A percentile compares a stretch with the other conserved stretches of the same genome.
phyloP scores from a whole-genome alignment of 2,888 invertebrate genomes.

The Allolobophora icterica region DNA sequence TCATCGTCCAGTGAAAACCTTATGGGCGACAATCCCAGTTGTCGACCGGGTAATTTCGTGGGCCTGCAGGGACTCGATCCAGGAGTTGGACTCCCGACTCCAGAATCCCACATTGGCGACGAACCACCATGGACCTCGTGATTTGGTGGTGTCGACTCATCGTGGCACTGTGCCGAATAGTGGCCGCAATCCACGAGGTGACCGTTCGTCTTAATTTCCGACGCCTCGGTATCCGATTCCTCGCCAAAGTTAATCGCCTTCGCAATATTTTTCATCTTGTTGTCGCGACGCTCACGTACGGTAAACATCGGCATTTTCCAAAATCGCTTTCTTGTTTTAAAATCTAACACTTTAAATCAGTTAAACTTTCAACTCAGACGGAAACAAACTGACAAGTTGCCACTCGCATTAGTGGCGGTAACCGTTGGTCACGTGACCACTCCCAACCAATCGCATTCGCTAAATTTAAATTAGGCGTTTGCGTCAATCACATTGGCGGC shows the following conservation, averaged over 20 bases:
- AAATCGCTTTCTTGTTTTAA: background rate
- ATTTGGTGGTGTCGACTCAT: background rate
- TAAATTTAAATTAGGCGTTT: background rate
- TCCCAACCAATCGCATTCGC: background rate
- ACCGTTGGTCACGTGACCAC: slow-evolving; percentile 5
- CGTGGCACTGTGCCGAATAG: background rate
- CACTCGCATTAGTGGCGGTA: background rate
- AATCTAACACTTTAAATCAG: background rate
- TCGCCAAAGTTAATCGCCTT: slow-evolving; percentile 12
- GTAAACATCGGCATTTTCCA: slow-evolving; percentile 26
- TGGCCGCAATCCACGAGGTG: background rate
- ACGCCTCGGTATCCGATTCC: background rate
- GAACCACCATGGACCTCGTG: slow-evolving; percentile 17
- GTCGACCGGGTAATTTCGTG: background rate
- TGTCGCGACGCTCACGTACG: background rate
- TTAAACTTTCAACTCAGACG: background rate
- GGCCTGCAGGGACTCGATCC: slow-evolving; percentile 35
- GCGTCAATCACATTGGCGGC: slow-evolving; percentile 17
- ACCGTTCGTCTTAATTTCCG: slow-evolving; percentile 13
- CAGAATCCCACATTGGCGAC: slow-evolving; percentile 43
- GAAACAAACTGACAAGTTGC: background rate
- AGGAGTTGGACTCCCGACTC: slow-evolving; percentile 41
- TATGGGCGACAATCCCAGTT: slow-evolving; percentile 27
- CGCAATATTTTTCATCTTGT: background rate
- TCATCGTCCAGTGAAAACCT: slow-evolving; percentile 29